A percentile compares a stretch with the other conserved stretches of the same genome.
These are phyloP conservation scores for Troides aeacus DNA, from an alignment of 2,888 invertebrate genomes.

Conservation along the genomic window DNA sequence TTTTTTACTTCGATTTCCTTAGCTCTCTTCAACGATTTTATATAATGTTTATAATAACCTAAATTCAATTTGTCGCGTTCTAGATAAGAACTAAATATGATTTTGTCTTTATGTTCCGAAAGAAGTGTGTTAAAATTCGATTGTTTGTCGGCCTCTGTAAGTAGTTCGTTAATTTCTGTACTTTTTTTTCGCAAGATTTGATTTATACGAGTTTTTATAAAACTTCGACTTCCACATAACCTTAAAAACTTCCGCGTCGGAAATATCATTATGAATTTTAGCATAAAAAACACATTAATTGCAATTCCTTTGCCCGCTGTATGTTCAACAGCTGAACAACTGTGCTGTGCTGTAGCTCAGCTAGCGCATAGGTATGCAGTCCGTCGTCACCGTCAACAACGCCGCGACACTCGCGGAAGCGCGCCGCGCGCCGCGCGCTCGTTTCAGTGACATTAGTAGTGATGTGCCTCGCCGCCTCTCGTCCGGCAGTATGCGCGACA, in stretches of 20 bases:
- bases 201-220: constrained; percentile 47
- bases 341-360: not conserved
- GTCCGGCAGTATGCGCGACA: not conserved
- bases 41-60: constrained; percentile 59
- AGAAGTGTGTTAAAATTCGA: constrained; percentile 53
- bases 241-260: constrained; percentile 59
- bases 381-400: constrained; percentile 1
- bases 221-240: constrained; percentile 59
- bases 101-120: constrained; percentile 61
- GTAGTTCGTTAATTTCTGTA: constrained; percentile 34
- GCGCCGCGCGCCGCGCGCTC: not conserved
- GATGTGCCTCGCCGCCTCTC: constrained; percentile 9
- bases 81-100: constrained; percentile 65
- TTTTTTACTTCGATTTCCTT: constrained; percentile 43
- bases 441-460: constrained; percentile 23
- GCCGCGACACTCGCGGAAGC: constrained; percentile 5
- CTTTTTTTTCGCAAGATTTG: constrained; percentile 42
- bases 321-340: constrained; percentile 1
- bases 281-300: constrained; percentile 19
- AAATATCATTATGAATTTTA: constrained; percentile 49
- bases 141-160: constrained; percentile 35
- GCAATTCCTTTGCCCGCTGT: constrained; percentile 12
- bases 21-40: constrained; percentile 54
- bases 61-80: constrained; percentile 63
- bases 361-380: not conserved